Evolutionary conservation across 2,888 invertebrate genomes (phyloP).

Genomic region (Lypha dubia): DNA sequence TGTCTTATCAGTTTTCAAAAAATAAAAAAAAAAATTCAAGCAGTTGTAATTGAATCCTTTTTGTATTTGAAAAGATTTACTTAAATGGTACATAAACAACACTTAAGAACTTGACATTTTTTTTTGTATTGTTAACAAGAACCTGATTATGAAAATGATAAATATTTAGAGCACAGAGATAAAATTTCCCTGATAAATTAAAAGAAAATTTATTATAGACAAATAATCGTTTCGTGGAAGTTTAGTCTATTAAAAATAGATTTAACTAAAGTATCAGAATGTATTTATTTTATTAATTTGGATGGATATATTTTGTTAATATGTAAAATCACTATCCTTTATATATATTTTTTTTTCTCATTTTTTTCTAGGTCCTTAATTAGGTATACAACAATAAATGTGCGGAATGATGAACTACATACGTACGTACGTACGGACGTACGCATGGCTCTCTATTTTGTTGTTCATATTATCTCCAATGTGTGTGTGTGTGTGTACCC

Average conservation of each 20-base stretch:
- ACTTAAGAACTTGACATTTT: conserved; percentile 16
- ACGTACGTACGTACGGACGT: too few species aligned
- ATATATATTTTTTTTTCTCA: conserved; percentile 21
- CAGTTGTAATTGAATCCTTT: conserved; percentile 59
- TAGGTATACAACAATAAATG: conserved; percentile 40
- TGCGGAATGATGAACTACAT: conserved; percentile 14
- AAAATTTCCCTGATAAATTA: background rate
- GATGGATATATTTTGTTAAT: background rate
- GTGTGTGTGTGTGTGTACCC: conserved; percentile 24
- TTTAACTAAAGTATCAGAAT: background rate
- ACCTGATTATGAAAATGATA: conserved; percentile 38
- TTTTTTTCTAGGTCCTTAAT: conserved; percentile 62
- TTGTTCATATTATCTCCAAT: conserved; percentile 25
- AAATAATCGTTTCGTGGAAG: conserved; percentile 15
- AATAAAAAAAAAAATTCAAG: too few species aligned
- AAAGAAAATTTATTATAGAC: background rate
- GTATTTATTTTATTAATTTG: background rate
- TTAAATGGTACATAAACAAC: conserved; percentile 23
- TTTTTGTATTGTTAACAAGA: conserved; percentile 50
- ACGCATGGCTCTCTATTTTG: conserved; percentile 31
- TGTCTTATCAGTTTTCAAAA: conserved; percentile 37
- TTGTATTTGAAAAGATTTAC: conserved; percentile 49
- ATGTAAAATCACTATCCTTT: conserved; percentile 45
- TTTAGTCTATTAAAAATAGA: background rate
- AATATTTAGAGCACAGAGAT: background rate